These are phyloP conservation scores for Pammene fasciana DNA, from an alignment of 2,888 invertebrate species.

Conservation along the genomic window DNA sequence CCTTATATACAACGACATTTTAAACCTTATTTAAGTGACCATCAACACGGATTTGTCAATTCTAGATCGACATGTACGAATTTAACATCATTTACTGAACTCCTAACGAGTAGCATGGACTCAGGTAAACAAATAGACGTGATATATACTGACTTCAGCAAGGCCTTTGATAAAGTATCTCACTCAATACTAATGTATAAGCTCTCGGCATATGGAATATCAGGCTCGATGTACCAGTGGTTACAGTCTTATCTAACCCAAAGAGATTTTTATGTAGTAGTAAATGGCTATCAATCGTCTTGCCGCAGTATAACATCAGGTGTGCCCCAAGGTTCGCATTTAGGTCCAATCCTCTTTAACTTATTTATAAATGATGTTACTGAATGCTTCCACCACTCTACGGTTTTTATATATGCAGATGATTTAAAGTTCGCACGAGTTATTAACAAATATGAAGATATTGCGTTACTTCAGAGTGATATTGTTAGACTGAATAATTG, in stretches of 20 bases:
- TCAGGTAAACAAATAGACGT: constrained; percentile 3
- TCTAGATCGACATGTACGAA: neutral
- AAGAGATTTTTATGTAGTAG: neutral
- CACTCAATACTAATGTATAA: neutral
- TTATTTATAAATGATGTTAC: neutral
- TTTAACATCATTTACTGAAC: neutral
- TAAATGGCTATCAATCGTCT: neutral
- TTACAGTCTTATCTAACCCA: neutral
- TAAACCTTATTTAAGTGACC: neutral
- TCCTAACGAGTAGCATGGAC: neutral
- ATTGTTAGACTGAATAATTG: neutral
- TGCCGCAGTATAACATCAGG: neutral
- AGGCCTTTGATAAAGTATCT: constrained; percentile 1
- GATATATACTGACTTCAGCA: constrained; percentile 4
- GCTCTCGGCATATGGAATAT: neutral
- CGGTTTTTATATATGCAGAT: neutral
- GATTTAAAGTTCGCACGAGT: neutral
- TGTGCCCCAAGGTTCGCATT: neutral
- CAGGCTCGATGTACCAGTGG: neutral
- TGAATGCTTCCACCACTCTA: neutral
- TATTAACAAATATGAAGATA: neutral
- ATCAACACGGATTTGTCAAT: neutral
- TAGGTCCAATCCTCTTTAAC: neutral
- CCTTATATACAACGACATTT: neutral
- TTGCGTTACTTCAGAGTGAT: neutral